These are phyloP conservation scores for Scarus forsteni DNA, from an alignment of 2,797 vertebrate species.

Conservation along the genomic window DNA sequence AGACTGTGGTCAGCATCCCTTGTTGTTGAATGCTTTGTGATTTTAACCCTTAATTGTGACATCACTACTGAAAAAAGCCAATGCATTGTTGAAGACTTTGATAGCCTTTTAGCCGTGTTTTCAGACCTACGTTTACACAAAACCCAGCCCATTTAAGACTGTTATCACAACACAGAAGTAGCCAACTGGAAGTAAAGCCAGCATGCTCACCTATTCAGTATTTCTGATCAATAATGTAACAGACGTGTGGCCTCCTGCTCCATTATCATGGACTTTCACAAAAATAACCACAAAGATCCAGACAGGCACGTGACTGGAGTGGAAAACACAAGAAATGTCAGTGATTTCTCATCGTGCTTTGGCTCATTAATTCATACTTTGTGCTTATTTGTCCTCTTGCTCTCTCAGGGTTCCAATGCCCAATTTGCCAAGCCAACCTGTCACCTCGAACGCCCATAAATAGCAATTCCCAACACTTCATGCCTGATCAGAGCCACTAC, in stretches of 20 bases:
- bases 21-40: too few species aligned
- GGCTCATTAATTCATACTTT: conserved; percentile 23
- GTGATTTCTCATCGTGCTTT: conserved; percentile 27
- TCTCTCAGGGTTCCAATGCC: conserved; percentile 49
- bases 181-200: conserved; percentile 38
- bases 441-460: conserved; percentile 26
- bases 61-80: too few species aligned
- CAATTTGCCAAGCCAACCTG: conserved; percentile 43
- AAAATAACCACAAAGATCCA: conserved; percentile 36
- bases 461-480: conserved; percentile 60
- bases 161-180: conserved; percentile 42
- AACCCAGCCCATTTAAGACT: conserved; percentile 25
- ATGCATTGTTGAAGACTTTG: not conserved
- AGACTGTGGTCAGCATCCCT: too few species aligned
- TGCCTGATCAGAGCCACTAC: conserved; percentile 68
- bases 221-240: conserved; percentile 61
- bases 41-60: too few species aligned
- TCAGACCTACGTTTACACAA: conserved; percentile 15
- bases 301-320: conserved; percentile 19
- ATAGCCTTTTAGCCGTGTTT: conserved; percentile 2
- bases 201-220: conserved; percentile 54
- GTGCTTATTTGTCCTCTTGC: conserved; percentile 44
- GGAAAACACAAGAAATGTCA: conserved; percentile 24
- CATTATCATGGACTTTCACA: conserved; percentile 58
- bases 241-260: conserved; percentile 51